phyloP scores from a whole-genome alignment of 1,140 invertebrate genomes.

The Drosophila carrolli region DNA sequence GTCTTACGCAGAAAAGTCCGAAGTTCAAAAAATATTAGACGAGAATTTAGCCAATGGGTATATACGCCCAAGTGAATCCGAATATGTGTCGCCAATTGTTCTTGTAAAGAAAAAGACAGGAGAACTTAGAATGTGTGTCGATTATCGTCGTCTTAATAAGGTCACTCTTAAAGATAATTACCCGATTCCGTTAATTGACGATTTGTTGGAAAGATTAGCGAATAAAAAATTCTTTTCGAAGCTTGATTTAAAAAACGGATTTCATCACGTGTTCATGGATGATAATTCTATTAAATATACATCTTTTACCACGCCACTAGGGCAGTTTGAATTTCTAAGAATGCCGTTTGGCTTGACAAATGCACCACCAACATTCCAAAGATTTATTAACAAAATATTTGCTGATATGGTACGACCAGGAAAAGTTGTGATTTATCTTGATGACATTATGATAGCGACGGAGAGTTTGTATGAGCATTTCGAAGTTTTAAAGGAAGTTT shows the following conservation, averaged over 20 bases:
- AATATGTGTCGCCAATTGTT: too few relatives aligned
- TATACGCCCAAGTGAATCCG: too few relatives aligned
- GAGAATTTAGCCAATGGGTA: too few relatives aligned
- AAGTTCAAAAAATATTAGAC: too few relatives aligned
- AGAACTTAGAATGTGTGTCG: too few relatives aligned
- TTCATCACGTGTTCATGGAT: conserved; percentile 3
- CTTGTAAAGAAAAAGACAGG: too few relatives aligned
- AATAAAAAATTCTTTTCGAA: conserved; percentile 4
- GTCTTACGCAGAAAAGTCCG: too few relatives aligned
- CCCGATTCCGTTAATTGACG: not conserved
- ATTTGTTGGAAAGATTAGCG: not conserved
- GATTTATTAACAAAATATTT: conserved; percentile 1
- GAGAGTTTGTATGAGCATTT: not conserved
- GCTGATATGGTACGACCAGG: not conserved
- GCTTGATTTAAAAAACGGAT: not conserved
- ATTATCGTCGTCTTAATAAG: too few relatives aligned
- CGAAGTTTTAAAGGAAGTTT: not conserved
- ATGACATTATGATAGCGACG: not conserved
- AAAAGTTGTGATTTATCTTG: not conserved
- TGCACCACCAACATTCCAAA: not conserved
- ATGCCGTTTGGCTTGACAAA: not conserved
- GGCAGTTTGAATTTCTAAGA: not conserved
- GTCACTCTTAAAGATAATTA: not conserved
- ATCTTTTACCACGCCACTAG: not conserved
- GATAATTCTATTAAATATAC: conserved; percentile 2